Percentiles rank a stretch among this genome's conserved stretches.
Evolutionary conservation across 2,888 invertebrate species (phyloP).

Genomic region (Torymus auratus): DNA sequence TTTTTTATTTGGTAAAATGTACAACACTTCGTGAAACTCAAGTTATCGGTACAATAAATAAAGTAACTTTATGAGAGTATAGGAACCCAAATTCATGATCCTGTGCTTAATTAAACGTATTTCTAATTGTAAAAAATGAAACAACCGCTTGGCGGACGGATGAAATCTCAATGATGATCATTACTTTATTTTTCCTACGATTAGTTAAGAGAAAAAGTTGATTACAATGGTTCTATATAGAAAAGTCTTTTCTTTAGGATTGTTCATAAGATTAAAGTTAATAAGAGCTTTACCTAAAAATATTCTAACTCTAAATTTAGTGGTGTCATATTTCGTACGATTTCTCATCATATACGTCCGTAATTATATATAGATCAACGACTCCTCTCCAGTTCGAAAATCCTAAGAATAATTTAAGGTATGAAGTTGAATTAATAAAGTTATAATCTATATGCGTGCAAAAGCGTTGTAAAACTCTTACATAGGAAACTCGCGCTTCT

Average conservation of each 20-base stretch:
- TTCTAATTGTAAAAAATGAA: background rate
- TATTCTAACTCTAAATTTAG: slow-evolving; percentile 46
- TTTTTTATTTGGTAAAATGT: background rate
- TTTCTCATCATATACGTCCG: slow-evolving; percentile 7
- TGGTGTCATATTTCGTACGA: slow-evolving; percentile 30
- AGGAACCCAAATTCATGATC: too few species aligned
- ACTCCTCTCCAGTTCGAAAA: slow-evolving; percentile 18
- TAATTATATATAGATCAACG: slow-evolving; percentile 11
- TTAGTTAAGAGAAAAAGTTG: slow-evolving; percentile 35
- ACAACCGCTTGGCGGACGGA: slow-evolving; percentile 41
- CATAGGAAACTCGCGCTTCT: slow-evolving; percentile 30
- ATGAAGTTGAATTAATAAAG: slow-evolving; percentile 39
- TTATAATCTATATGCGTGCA: slow-evolving; percentile 41
- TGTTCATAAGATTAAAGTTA: slow-evolving; percentile 26
- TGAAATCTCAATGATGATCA: slow-evolving; percentile 30
- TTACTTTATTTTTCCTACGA: slow-evolving; percentile 21
- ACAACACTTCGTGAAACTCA: background rate
- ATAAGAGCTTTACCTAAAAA: slow-evolving; percentile 48
- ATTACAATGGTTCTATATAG: slow-evolving; percentile 16
- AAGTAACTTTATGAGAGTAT: background rate
- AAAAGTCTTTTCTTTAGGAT: slow-evolving; percentile 19
- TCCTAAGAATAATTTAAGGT: slow-evolving; percentile 30
- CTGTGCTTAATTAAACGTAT: too few species aligned
- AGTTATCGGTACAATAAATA: background rate
- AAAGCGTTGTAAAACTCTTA: slow-evolving; percentile 57